phyloP scores from a whole-genome alignment of 2,888 invertebrate species.

The Eucera pruinosa region DNA sequence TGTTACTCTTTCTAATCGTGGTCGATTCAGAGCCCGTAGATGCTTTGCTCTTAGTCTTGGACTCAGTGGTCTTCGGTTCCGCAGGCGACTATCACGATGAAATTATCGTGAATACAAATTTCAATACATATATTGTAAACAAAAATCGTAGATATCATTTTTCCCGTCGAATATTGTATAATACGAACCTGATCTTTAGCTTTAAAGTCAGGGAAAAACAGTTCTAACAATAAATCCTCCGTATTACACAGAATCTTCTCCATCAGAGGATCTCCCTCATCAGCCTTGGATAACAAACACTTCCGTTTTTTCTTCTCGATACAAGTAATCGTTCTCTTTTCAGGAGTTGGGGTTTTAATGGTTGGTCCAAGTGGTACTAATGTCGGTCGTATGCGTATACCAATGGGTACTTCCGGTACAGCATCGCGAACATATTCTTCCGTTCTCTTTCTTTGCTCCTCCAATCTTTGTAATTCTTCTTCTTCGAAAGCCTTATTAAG shows the following conservation, averaged over 20 bases:
- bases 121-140: not conserved
- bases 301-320: slow-evolving; percentile 65
- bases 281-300: slow-evolving; percentile 61
- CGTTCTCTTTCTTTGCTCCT: not conserved
- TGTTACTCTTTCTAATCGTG: slow-evolving; percentile 35
- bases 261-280: slow-evolving; percentile 64
- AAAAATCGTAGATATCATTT: not conserved
- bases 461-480: not conserved
- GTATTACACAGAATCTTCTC: slow-evolving; percentile 73
- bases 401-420: slow-evolving; percentile 63
- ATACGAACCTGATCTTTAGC: slow-evolving; percentile 50
- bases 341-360: slow-evolving; percentile 76
- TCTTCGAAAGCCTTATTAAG: not conserved
- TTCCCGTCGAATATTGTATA: not conserved
- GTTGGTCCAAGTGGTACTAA: slow-evolving; percentile 79
- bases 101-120: not conserved
- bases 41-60: slow-evolving; percentile 12
- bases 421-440: slow-evolving; percentile 43
- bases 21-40: slow-evolving; percentile 16
- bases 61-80: slow-evolving; percentile 22
- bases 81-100: not conserved
- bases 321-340: slow-evolving; percentile 63
- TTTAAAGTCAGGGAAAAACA: slow-evolving; percentile 74
- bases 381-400: slow-evolving; percentile 66
- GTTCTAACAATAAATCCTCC: slow-evolving; percentile 76